A percentile compares a stretch with the other conserved stretches of the same genome.
Evolutionary conservation across 2,888 invertebrate genomes (phyloP).

Genomic region (Lissocephala sabroskyi): DNA sequence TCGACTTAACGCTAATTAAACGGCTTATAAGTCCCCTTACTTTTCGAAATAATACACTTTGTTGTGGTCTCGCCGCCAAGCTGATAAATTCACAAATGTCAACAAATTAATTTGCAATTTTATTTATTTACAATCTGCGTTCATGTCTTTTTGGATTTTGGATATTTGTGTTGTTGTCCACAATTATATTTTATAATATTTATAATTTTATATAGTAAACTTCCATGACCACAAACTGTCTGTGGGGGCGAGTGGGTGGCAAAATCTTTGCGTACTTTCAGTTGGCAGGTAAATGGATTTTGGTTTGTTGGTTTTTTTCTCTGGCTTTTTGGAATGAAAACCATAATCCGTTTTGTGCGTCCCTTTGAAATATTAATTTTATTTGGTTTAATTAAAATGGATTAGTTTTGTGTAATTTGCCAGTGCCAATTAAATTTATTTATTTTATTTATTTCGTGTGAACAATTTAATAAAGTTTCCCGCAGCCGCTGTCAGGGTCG

Average conservation of each 20-base stretch:
- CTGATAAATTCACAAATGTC: constrained; percentile 52
- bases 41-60: constrained; percentile 13
- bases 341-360: constrained; percentile 38
- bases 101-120: constrained; percentile 52
- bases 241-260: no score
- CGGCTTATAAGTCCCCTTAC: constrained; percentile 40
- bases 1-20: constrained; percentile 46
- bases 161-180: no score
- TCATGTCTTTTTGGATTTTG: no score
- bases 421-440: constrained; percentile 34
- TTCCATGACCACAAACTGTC: no score
- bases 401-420: constrained; percentile 38
- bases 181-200: constrained; percentile 47
- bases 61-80: constrained; percentile 27
- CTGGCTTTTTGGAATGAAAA: neutral
- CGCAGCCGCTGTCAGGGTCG: no score
- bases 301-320: constrained; percentile 7
- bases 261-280: no score
- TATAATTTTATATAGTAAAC: no score
- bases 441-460: constrained; percentile 19
- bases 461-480: neutral
- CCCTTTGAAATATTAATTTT: constrained; percentile 43
- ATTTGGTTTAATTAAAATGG: constrained; percentile 61
- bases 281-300: no score
- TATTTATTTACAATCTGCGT: constrained; percentile 38